phyloP scores from a whole-genome alignment of 2,113 vertebrate species.

The Lepisosteus osseus region DNA sequence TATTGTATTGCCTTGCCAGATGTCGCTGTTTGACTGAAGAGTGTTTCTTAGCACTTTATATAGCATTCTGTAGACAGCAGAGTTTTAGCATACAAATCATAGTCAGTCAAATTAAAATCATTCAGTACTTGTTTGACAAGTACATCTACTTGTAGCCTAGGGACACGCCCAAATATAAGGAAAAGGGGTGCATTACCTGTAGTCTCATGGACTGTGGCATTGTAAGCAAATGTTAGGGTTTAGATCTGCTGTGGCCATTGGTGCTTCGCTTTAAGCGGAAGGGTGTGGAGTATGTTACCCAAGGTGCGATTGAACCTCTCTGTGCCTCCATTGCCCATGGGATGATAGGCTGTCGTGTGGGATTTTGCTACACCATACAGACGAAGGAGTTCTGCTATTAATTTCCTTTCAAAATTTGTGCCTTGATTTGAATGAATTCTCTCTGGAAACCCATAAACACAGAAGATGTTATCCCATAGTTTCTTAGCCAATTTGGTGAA shows the following conservation, averaged over 20 bases:
- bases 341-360: constrained; percentile 21
- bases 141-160: constrained; percentile 17
- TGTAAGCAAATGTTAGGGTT: constrained; percentile 23
- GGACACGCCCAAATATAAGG: constrained; percentile 24
- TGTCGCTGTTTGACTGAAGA: constrained; percentile 13
- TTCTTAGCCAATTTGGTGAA: constrained; percentile 22
- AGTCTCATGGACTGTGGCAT: constrained; percentile 26
- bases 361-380: constrained; percentile 18
- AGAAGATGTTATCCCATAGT: constrained; percentile 23
- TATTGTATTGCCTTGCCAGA: constrained; percentile 13
- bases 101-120: constrained; percentile 11
- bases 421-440: constrained; percentile 19
- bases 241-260: constrained; percentile 21
- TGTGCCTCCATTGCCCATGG: constrained; percentile 19
- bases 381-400: constrained; percentile 13
- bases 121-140: constrained; percentile 18
- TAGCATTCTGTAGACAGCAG: constrained; percentile 20
- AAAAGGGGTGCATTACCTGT: constrained; percentile 23
- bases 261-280: constrained; percentile 8
- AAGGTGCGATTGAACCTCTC: constrained; percentile 23
- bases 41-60: constrained; percentile 23
- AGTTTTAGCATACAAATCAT: constrained; percentile 9
- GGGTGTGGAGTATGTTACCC: constrained; percentile 6
- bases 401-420: constrained; percentile 17
- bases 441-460: constrained; percentile 16